A percentile compares a stretch with the other conserved stretches of the same genome.
Evolutionary conservation across 2,113 vertebrate species (phyloP).

Genomic region (Corythaeola cristata): DNA sequence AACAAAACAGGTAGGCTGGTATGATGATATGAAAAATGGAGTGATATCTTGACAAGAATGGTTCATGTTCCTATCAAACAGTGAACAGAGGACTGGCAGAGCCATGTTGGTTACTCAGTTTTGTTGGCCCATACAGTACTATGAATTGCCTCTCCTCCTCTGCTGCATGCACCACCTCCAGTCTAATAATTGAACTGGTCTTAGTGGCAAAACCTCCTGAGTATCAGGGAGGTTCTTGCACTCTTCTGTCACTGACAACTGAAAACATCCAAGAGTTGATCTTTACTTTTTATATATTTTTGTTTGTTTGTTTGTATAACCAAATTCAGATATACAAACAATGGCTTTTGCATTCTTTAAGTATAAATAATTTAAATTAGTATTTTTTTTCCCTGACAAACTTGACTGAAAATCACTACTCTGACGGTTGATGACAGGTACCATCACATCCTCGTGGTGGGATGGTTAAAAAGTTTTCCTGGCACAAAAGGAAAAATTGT

Average conservation of each 20-base stretch:
- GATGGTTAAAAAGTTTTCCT: neutral
- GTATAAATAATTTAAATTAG: neutral
- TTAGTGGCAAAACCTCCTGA: neutral
- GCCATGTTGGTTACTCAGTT: neutral
- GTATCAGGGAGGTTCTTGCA: neutral
- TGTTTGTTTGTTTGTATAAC: neutral
- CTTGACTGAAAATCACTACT: neutral
- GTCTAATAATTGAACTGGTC: neutral
- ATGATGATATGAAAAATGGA: neutral
- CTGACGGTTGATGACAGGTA: neutral
- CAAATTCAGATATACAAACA: neutral
- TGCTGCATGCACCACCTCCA: neutral
- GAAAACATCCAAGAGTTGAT: neutral
- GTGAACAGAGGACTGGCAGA: neutral
- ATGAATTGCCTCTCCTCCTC: neutral
- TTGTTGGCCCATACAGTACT: neutral
- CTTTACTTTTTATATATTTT: neutral
- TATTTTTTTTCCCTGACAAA: neutral
- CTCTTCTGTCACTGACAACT: neutral
- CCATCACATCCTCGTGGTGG: neutral
- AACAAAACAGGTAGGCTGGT: no score
- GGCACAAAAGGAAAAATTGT: neutral
- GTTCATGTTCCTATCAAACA: neutral
- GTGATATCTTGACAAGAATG: neutral
- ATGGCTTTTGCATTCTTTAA: neutral